Percentiles rank a stretch among this genome's conserved stretches.
Evolutionary conservation across 2,113 vertebrate genomes (phyloP).

Genomic region (Coturnix japonica): DNA sequence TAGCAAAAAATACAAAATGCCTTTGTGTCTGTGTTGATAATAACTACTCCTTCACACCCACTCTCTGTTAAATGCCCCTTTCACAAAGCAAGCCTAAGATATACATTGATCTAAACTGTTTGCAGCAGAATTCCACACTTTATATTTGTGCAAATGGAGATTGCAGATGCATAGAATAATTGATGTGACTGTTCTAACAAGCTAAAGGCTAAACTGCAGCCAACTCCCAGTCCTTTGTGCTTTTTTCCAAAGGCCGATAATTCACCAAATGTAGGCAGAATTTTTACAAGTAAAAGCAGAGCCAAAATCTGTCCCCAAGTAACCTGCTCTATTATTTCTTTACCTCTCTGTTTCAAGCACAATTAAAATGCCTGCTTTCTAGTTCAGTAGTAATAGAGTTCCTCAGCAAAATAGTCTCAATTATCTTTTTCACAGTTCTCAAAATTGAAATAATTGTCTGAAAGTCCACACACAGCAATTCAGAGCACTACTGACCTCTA

Average conservation of each 20-base stretch:
- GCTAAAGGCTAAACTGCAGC: conserved; percentile 49
- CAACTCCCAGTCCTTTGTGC: conserved; percentile 19
- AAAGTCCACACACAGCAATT: background rate
- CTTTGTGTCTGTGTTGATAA: background rate
- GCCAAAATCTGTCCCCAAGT: conserved; percentile 20
- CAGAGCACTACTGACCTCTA: background rate
- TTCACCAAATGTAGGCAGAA: background rate
- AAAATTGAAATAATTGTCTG: background rate
- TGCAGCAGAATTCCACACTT: conserved; percentile 15
- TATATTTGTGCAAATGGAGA: conserved; percentile 10
- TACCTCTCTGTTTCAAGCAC: background rate
- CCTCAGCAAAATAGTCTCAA: background rate
- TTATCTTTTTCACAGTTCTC: background rate
- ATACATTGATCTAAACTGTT: background rate
- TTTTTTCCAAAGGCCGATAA: conserved; percentile 14
- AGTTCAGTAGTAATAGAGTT: background rate
- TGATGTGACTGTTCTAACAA: conserved; percentile 47
- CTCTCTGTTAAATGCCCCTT: background rate
- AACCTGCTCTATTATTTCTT: conserved; percentile 18
- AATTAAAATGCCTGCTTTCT: background rate
- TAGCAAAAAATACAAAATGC: background rate
- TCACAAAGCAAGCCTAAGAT: background rate
- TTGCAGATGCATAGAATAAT: conserved; percentile 48
- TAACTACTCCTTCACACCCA: background rate
- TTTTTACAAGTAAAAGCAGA: background rate